Base-by-base conservation (phyloP, 2,888 invertebrate species). In the Drosophila buzzatii region DNA sequence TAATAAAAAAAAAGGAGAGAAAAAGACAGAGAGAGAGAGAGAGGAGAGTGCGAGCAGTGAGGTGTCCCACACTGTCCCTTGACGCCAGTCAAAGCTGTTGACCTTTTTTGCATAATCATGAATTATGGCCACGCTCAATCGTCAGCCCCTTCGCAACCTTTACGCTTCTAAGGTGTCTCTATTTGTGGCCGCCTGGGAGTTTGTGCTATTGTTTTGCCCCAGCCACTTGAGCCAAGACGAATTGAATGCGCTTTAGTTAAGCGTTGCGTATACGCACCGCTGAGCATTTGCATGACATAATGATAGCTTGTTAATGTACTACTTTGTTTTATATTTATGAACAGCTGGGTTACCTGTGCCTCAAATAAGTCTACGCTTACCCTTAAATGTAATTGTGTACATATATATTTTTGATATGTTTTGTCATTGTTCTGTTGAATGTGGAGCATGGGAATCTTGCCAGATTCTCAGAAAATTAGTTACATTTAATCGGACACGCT, bases 71-170 rank as follows among this genome's bases (percentile, higher is more conserved):
- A 35, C 20, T 27, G 7, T n/a, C 23, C 44, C 37, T n/a, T 27
- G 53, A 16, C 39, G 7, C 39, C 62, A 64, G 71, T 59, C 70
- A 79, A 82, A 85, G 86, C 80, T 83, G 81, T 85, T 85, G 85
- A 85, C 85, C 85, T 77, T 85, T 85, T 85, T 89, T 84, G 82
- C 87, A 87, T 85, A 89, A 89, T 85, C 89, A 84, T 89, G 81
- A 85, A 76, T 85, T 89, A 85, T 87, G 85, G 71, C 70, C 82
- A 84, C 85, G 77, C 76, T 81, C 79, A 68, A 51, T 81, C 76
- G 74, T 73, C 49, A 39, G 58, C 37, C 44, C 39, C 55, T 53
- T 57, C 56, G 47, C 72, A 58, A 56, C 33, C 58, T 70, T 76
- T 49, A 9, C 35, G 52, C 23, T 57, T 63, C 66, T 41, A 47